phyloP scores from a whole-genome alignment of 1,140 invertebrate species.

The Chymomyza costata region DNA sequence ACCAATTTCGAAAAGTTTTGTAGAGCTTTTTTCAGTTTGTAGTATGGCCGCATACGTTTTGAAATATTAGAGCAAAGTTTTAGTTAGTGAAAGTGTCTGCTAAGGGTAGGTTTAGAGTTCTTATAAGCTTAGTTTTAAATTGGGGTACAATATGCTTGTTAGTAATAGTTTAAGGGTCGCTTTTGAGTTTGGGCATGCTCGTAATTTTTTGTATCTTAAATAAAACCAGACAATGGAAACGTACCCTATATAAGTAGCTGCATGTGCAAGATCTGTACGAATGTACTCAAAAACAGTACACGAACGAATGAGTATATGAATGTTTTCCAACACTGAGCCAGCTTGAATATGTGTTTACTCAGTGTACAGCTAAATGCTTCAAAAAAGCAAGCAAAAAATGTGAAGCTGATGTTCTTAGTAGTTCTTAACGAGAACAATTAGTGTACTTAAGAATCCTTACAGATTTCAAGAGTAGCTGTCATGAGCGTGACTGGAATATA shows the following conservation, averaged over 20 bases:
- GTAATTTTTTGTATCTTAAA: conserved; percentile 42
- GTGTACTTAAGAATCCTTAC: too few relatives aligned
- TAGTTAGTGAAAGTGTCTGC: conserved; percentile 24
- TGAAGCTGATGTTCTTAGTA: neutral
- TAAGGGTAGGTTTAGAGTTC: conserved; percentile 9
- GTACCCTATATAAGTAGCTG: conserved; percentile 39
- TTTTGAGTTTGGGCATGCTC: conserved; percentile 22
- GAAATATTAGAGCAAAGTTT: conserved; percentile 52
- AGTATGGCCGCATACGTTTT: conserved; percentile 38
- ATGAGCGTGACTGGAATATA: too few relatives aligned
- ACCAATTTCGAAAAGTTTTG: conserved; percentile 43
- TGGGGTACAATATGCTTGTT: conserved; percentile 3
- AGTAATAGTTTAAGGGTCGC: conserved; percentile 1
- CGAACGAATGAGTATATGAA: neutral
- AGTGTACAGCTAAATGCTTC: neutral
- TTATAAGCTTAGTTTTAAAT: neutral
- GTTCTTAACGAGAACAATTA: neutral
- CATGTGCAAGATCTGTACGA: conserved; percentile 4
- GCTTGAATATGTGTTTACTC: neutral
- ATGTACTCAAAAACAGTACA: neutral
- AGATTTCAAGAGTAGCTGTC: too few relatives aligned
- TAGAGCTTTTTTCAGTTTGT: conserved; percentile 17
- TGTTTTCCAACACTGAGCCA: neutral
- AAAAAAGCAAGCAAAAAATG: neutral
- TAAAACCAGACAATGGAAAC: conserved; percentile 74